A percentile compares a stretch with the other conserved stretches of the same genome.
Conservation (phyloP, 2,888 invertebrate genomes). For the Thymelicus acteon region DNA sequence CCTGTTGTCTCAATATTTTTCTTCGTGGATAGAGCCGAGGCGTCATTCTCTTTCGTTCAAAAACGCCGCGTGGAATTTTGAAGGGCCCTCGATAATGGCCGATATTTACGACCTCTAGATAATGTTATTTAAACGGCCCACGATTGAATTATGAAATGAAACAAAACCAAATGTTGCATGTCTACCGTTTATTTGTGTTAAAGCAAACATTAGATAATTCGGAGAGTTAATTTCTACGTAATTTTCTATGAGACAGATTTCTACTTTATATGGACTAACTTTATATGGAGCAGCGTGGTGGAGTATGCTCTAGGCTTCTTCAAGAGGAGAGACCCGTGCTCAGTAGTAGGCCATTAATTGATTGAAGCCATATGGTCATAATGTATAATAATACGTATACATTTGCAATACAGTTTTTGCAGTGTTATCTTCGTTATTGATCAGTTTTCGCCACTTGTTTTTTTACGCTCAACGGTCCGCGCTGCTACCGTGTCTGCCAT, state of each 20-base stretch:
- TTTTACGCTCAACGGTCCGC: constrained; percentile 22
- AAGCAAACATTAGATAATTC: constrained; percentile 13
- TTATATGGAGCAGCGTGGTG: too few species aligned
- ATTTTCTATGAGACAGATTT: constrained; percentile 3
- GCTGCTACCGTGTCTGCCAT: constrained; percentile 26
- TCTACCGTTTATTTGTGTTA: constrained; percentile 57
- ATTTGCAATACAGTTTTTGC: constrained; percentile 13
- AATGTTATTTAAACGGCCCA: constrained; percentile 73
- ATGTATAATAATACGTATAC: neutral
- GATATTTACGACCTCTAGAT: constrained; percentile 82
- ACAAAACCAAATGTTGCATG: constrained; percentile 64
- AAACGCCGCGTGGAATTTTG: constrained; percentile 80
- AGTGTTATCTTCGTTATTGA: constrained; percentile 20
- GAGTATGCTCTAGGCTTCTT: too few species aligned
- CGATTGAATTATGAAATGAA: constrained; percentile 72
- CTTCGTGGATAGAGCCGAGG: constrained; percentile 79
- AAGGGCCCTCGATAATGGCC: constrained; percentile 79
- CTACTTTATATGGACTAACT: neutral
- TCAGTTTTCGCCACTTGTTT: constrained; percentile 27
- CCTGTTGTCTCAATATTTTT: constrained; percentile 84
- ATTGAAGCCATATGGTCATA: too few species aligned
- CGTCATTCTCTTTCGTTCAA: constrained; percentile 79
- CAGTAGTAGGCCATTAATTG: too few species aligned
- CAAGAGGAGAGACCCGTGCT: too few species aligned
- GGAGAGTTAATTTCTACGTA: constrained; percentile 15